Conservation (phyloP, 2,113 vertebrate species). For the Vanacampus margaritifer region DNA sequence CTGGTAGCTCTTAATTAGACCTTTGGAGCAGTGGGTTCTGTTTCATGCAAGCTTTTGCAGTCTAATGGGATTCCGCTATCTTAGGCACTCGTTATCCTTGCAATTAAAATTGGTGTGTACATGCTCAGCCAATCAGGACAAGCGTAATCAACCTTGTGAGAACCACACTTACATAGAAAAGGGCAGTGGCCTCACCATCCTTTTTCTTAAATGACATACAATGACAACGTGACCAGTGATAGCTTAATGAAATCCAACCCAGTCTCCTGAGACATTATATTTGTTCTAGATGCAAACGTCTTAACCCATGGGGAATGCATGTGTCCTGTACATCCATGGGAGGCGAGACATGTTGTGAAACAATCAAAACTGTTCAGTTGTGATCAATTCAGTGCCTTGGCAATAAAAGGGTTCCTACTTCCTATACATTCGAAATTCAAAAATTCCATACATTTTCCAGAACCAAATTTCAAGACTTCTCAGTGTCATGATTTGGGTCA, state of each 20-base stretch:
- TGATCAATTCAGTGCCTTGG: too few relatives aligned
- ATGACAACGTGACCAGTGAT: slow-evolving; percentile 18
- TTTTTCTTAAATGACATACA: slow-evolving; percentile 9
- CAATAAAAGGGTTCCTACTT: too few relatives aligned
- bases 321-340: too few relatives aligned
- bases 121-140: slow-evolving; percentile 34
- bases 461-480: too few relatives aligned
- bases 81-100: slow-evolving; percentile 19
- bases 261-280: not conserved
- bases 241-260: slow-evolving; percentile 13
- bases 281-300: not conserved
- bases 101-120: slow-evolving; percentile 36
- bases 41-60: slow-evolving; percentile 9
- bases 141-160: slow-evolving; percentile 26
- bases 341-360: too few relatives aligned
- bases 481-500: too few relatives aligned
- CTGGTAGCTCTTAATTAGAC: slow-evolving; percentile 35
- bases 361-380: too few relatives aligned
- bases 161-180: slow-evolving; percentile 4
- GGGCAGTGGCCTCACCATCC: slow-evolving; percentile 6
- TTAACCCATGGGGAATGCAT: not conserved
- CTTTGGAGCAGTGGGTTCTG: slow-evolving; percentile 16
- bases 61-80: slow-evolving; percentile 40
- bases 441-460: too few relatives aligned
- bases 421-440: too few relatives aligned